Evolutionary conservation across 37 sponge, comb jelly and placozoan genomes (phyloP).

Genomic region (Amphimedon queenslandica): DNA sequence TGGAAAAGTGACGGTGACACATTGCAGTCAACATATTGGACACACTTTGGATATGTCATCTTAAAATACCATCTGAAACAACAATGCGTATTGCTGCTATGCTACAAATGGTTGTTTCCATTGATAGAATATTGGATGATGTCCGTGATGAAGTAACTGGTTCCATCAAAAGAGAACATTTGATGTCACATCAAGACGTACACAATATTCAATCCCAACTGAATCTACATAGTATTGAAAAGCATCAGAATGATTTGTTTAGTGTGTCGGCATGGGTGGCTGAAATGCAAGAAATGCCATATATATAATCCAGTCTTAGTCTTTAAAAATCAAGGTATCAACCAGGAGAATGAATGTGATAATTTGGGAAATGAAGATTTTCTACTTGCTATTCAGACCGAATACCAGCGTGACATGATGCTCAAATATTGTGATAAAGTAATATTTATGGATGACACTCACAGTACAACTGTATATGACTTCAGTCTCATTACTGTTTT

Average conservation of each 20-base stretch:
- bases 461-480: conserved; percentile 31
- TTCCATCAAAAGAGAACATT: background rate
- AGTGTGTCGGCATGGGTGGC: conserved; percentile 13
- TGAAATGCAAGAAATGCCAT: conserved; percentile 13
- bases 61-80: background rate
- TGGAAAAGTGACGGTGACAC: background rate
- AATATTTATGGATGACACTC: conserved; percentile 26
- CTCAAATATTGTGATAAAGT: background rate
- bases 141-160: conserved; percentile 1
- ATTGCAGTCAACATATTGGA: background rate
- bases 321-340: conserved; percentile 2
- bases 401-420: conserved; percentile 9
- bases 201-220: background rate
- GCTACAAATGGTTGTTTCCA: background rate
- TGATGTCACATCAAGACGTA: background rate
- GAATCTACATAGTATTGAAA: conserved; percentile 4
- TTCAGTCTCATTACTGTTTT: conserved; percentile 37
- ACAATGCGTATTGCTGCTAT: background rate
- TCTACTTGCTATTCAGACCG: background rate
- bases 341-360: background rate
- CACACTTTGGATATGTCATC: background rate
- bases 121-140: conserved; percentile 1
- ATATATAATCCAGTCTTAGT: conserved; percentile 4
- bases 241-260: conserved; percentile 7
- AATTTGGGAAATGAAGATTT: background rate